These are phyloP conservation scores for Datnioides undecimradiatus DNA, from an alignment of 2,113 vertebrate genomes.

Conservation along the genomic window DNA sequence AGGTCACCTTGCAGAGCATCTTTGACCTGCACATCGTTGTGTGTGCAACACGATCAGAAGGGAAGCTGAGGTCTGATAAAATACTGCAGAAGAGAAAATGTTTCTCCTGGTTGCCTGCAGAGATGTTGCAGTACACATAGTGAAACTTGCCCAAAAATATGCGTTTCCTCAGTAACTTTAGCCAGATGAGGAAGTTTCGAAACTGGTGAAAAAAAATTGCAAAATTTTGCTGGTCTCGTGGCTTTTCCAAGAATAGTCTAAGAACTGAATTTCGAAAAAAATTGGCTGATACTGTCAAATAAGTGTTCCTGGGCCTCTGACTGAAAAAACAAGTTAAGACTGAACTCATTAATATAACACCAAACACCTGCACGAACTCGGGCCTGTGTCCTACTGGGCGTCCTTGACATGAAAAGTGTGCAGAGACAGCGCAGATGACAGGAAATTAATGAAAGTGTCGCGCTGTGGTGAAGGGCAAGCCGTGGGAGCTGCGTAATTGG, in stretches of 20 bases:
- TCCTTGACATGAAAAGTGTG: slow-evolving; percentile 6
- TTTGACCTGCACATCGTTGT: neutral
- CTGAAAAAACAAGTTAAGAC: too few relatives aligned
- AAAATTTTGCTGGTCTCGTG: neutral
- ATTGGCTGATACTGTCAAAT: too few relatives aligned
- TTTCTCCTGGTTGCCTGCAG: neutral
- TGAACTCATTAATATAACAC: too few relatives aligned
- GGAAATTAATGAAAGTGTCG: neutral
- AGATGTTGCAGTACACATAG: neutral
- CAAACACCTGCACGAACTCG: neutral
- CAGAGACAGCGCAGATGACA: neutral
- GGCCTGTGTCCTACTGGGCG: neutral
- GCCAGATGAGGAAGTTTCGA: neutral
- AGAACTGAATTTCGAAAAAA: neutral
- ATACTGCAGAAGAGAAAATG: too few relatives aligned
- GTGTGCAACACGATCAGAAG: neutral
- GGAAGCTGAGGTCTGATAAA: neutral
- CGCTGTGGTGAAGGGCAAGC: neutral
- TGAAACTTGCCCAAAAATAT: neutral
- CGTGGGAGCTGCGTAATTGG: neutral
- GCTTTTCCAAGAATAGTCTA: neutral
- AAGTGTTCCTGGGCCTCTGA: too few relatives aligned
- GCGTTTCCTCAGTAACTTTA: neutral
- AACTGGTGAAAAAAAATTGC: neutral
- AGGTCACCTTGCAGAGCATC: neutral